Percentiles rank a stretch among this genome's conserved stretches.
Conservation (phyloP, 1,140 invertebrate species). For the Sinella curviseta region DNA sequence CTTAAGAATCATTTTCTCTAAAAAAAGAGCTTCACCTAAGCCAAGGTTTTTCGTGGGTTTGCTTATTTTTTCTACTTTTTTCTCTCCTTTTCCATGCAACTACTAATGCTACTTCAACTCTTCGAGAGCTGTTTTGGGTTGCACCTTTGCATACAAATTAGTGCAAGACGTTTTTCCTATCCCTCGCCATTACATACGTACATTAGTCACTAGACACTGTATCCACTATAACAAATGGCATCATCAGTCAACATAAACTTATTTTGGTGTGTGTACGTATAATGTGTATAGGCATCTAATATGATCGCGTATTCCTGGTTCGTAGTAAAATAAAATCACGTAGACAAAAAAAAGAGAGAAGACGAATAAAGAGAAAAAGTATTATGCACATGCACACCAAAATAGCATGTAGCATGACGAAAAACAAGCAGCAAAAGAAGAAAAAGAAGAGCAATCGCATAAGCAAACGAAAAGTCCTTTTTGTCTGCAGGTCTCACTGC, state of each 20-base stretch:
- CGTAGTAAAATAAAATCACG: background rate
- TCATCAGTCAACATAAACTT: background rate
- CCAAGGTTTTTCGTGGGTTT: too few relatives aligned
- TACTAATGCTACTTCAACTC: background rate
- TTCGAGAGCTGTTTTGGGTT: background rate
- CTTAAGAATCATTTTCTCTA: too few relatives aligned
- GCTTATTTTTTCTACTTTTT: background rate
- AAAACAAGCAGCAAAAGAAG: too few relatives aligned
- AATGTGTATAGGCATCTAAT: background rate
- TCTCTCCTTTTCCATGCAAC: too few relatives aligned
- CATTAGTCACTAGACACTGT: background rate
- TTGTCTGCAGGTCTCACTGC: background rate
- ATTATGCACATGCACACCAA: background rate
- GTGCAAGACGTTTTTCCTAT: background rate
- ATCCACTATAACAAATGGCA: background rate
- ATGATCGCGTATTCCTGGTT: background rate
- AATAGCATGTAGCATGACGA: too few relatives aligned
- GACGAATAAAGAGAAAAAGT: background rate
- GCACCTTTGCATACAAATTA: constrained; percentile 14
- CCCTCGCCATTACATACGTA: background rate
- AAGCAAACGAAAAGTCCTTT: background rate
- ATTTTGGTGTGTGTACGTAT: background rate
- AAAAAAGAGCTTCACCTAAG: too few relatives aligned
- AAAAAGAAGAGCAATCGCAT: background rate
- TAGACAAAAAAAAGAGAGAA: background rate